These are phyloP conservation scores for Drosophila mulleri DNA, from an alignment of 2,888 invertebrate species.

Conservation along the genomic window DNA sequence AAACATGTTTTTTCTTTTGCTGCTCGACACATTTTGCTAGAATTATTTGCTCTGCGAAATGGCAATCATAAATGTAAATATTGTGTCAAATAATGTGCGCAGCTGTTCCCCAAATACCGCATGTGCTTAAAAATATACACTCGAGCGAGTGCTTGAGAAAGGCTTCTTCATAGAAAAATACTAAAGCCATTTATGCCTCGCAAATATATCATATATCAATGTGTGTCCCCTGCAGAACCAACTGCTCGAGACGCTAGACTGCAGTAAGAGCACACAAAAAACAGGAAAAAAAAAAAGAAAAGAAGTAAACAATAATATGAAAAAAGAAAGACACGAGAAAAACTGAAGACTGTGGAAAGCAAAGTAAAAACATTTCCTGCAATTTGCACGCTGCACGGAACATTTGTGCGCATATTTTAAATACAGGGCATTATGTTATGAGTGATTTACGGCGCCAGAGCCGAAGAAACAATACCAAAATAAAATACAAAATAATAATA, in stretches of 20 bases:
- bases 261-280: not conserved
- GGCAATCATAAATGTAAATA: slow-evolving; percentile 43
- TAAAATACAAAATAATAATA: slow-evolving; percentile 3
- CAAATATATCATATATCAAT: slow-evolving; percentile 39
- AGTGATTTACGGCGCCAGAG: slow-evolving; percentile 66
- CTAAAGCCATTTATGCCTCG: slow-evolving; percentile 44
- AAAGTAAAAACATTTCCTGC: slow-evolving; percentile 50
- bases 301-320: slow-evolving; percentile 3
- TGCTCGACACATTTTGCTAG: slow-evolving; percentile 1
- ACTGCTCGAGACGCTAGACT: slow-evolving; percentile 58
- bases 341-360: slow-evolving; percentile 16
- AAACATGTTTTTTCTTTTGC: too few relatives aligned
- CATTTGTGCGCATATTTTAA: slow-evolving; percentile 75
- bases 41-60: slow-evolving; percentile 8
- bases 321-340: slow-evolving; percentile 9
- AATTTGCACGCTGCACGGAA: slow-evolving; percentile 38
- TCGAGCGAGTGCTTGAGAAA: slow-evolving; percentile 15
- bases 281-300: too few relatives aligned
- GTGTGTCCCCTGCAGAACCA: slow-evolving; percentile 50
- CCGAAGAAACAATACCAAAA: slow-evolving; percentile 48
- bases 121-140: slow-evolving; percentile 37
- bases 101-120: slow-evolving; percentile 5
- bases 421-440: slow-evolving; percentile 74
- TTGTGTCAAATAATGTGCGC: slow-evolving; percentile 51
- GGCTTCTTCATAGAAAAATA: slow-evolving; percentile 24